phyloP scores from a whole-genome alignment of 2,797 vertebrate genomes.

The Nannoperca obscura region DNA sequence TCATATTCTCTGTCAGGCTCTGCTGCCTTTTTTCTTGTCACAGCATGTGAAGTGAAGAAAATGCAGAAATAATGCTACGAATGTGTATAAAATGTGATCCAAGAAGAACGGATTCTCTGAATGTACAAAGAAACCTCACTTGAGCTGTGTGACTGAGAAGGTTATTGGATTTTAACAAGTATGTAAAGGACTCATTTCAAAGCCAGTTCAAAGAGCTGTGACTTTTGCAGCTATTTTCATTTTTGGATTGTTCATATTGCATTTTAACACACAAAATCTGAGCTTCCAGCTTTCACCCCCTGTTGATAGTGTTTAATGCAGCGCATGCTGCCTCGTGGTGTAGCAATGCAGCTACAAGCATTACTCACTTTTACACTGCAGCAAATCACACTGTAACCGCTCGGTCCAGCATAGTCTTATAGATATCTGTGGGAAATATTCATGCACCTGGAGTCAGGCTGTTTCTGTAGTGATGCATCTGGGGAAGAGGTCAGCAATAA shows the following conservation, averaged over 20 bases:
- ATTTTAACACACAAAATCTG: constrained; percentile 30
- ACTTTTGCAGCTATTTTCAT: background rate
- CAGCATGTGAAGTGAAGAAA: background rate
- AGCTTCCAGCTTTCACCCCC: constrained; percentile 32
- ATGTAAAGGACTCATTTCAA: constrained; percentile 20
- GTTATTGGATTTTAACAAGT: constrained; percentile 12
- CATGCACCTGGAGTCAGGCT: constrained; percentile 25
- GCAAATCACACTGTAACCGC: constrained; percentile 25
- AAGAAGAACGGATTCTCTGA: background rate
- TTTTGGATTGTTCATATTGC: constrained; percentile 26
- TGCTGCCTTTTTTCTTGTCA: background rate
- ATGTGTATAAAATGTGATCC: background rate
- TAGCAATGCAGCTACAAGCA: constrained; percentile 36
- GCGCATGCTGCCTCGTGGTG: constrained; percentile 27
- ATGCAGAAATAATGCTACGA: background rate
- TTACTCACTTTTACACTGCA: constrained; percentile 57
- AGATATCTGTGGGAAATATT: constrained; percentile 58
- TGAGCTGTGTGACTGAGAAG: background rate
- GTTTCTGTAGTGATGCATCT: constrained; percentile 14
- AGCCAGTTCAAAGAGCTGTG: background rate
- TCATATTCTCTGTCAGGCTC: background rate
- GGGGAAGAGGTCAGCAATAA: constrained; percentile 24
- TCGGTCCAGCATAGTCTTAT: background rate
- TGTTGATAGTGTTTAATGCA: constrained; percentile 44
- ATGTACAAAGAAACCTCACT: background rate